Conservation (phyloP, 2,113 vertebrate genomes). For the Gambusia holbrooki region DNA sequence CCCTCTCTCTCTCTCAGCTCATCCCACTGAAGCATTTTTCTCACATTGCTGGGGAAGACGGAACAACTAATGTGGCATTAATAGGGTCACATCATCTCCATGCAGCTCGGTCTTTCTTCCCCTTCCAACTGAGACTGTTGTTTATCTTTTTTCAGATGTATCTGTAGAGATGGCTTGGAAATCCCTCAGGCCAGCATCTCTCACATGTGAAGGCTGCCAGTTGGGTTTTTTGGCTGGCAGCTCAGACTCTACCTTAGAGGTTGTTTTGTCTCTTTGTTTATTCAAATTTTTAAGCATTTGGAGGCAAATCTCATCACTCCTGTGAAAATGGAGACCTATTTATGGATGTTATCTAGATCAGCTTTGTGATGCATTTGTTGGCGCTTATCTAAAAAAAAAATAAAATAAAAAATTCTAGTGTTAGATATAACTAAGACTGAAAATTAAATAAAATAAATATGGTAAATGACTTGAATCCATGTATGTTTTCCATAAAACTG, state of each 20-base stretch:
- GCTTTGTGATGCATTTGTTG: neutral
- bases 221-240: slow-evolving; percentile 66
- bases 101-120: slow-evolving; percentile 69
- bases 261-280: slow-evolving; percentile 65
- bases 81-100: slow-evolving; percentile 76
- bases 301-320: slow-evolving; percentile 42
- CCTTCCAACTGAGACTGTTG: slow-evolving; percentile 71
- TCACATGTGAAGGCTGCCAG: slow-evolving; percentile 69
- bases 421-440: neutral
- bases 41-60: slow-evolving; percentile 57
- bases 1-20: slow-evolving; percentile 27
- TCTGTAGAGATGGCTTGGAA: slow-evolving; percentile 67
- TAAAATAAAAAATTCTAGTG: accelerated
- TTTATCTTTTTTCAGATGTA: slow-evolving; percentile 74
- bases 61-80: slow-evolving; percentile 79
- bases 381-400: neutral
- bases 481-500: neutral
- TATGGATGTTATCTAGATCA: slow-evolving; percentile 30
- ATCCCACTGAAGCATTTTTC: slow-evolving; percentile 62
- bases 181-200: slow-evolving; percentile 69
- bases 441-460: neutral
- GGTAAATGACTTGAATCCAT: slow-evolving; percentile 19
- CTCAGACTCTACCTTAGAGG: slow-evolving; percentile 59
- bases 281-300: slow-evolving; percentile 46
- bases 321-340: slow-evolving; percentile 48